These are phyloP conservation scores for Allacma fusca DNA, from an alignment of 2,888 invertebrate species.

Conservation along the genomic window DNA sequence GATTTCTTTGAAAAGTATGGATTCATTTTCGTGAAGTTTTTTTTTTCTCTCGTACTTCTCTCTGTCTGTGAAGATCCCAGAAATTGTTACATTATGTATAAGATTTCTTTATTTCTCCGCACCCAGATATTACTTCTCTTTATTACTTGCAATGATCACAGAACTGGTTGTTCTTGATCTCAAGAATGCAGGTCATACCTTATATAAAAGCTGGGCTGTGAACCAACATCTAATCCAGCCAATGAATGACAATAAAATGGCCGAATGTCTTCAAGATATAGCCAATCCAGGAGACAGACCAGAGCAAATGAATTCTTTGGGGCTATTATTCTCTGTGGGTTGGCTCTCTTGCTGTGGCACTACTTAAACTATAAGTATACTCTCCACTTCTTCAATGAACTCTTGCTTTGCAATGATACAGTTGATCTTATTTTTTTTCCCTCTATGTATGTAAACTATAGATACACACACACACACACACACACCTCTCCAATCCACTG, in stretches of 20 bases:
- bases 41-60: not conserved
- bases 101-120: not conserved
- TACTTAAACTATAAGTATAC: not conserved
- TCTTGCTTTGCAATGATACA: no score
- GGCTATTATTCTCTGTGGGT: conserved; percentile 11
- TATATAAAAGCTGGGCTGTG: conserved; percentile 9
- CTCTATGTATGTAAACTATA: no score
- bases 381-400: no score
- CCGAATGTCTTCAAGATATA: conserved; percentile 27
- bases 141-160: not conserved
- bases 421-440: no score
- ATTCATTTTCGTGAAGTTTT: not conserved
- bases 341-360: not conserved
- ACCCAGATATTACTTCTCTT: not conserved
- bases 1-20: not conserved
- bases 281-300: conserved; percentile 31
- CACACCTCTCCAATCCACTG: no score
- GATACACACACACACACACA: no score
- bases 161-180: conserved; percentile 5
- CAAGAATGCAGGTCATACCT: conserved; percentile 9
- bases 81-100: conserved; percentile 8
- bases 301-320: conserved; percentile 16
- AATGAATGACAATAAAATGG: conserved; percentile 43
- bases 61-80: not conserved
- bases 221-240: conserved; percentile 14